These are phyloP conservation scores for Caenorhabditis sp. DNA, from an alignment of 2,888 invertebrate genomes.

Conservation along the genomic window DNA sequence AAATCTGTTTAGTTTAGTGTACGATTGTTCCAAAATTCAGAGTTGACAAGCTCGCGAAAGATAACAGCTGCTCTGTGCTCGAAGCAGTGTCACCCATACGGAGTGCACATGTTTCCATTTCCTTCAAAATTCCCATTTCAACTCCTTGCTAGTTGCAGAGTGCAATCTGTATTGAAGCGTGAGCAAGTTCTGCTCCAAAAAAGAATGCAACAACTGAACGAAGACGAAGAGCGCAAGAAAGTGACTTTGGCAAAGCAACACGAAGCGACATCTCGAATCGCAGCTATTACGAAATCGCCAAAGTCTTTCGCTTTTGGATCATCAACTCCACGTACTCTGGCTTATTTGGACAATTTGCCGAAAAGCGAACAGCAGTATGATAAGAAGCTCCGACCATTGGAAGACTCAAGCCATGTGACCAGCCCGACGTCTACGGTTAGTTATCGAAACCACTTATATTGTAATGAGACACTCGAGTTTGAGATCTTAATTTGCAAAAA, in stretches of 20 bases:
- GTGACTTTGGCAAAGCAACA: constrained; percentile 74
- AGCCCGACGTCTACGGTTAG: constrained; percentile 44
- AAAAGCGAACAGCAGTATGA: constrained; percentile 70
- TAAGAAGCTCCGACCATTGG: constrained; percentile 64
- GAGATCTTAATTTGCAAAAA: background rate
- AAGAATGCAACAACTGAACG: constrained; percentile 67
- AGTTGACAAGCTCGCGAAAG: background rate
- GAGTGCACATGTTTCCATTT: background rate
- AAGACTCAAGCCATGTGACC: constrained; percentile 14
- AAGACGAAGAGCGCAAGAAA: constrained; percentile 66
- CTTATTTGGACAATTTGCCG: constrained; percentile 76
- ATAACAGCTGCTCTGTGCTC: background rate
- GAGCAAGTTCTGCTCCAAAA: constrained; percentile 74
- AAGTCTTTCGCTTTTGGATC: constrained; percentile 81
- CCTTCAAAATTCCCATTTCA: background rate
- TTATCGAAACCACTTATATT: background rate
- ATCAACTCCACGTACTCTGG: constrained; percentile 79
- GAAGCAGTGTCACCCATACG: constrained; percentile 6
- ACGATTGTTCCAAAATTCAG: background rate
- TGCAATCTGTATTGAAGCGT: constrained; percentile 63
- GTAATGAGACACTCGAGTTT: too few species aligned
- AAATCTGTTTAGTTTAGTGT: too few species aligned
- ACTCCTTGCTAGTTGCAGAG: constrained; percentile 50
- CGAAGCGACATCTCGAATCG: constrained; percentile 77
- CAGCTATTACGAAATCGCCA: constrained; percentile 66